A percentile compares a stretch with the other conserved stretches of the same genome.
Conservation (phyloP, 2,888 invertebrate species). For the Dicranocentrus wangi region DNA sequence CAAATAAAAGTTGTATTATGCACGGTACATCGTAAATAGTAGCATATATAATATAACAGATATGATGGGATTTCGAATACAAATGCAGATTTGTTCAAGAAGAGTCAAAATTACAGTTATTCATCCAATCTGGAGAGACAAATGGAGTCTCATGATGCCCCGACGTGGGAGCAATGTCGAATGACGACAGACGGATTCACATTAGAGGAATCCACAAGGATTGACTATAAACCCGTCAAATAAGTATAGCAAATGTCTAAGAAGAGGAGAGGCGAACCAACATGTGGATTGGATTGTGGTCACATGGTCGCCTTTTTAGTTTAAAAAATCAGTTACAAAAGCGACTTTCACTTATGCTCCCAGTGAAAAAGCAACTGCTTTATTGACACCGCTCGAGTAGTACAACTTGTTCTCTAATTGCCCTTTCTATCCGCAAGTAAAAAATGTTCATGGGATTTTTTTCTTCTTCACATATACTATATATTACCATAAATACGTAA, state of each 20-base stretch:
- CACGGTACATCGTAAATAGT: background rate
- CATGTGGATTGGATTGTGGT: constrained; percentile 30
- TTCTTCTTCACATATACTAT: background rate
- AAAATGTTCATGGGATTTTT: constrained; percentile 5
- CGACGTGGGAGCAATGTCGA: background rate
- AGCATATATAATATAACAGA: too few relatives aligned
- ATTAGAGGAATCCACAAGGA: background rate
- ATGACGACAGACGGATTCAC: background rate
- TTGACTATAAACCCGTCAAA: too few relatives aligned
- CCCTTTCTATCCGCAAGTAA: background rate
- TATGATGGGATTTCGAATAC: too few relatives aligned
- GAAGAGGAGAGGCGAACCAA: constrained; percentile 15
- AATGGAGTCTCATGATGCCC: constrained; percentile 40
- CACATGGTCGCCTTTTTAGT: constrained; percentile 25
- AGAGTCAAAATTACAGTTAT: too few relatives aligned
- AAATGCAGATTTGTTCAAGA: too few relatives aligned
- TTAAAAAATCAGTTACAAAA: constrained; percentile 22
- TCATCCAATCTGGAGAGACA: background rate
- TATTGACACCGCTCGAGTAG: background rate
- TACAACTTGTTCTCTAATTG: too few relatives aligned
- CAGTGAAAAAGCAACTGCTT: background rate
- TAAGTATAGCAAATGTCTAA: too few relatives aligned
- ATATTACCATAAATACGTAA: too few relatives aligned
- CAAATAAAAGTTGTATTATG: constrained; percentile 20
- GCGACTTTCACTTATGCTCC: constrained; percentile 50